Base-by-base conservation (phyloP, 2,888 invertebrate species). In the Oligia fasciuncula region DNA sequence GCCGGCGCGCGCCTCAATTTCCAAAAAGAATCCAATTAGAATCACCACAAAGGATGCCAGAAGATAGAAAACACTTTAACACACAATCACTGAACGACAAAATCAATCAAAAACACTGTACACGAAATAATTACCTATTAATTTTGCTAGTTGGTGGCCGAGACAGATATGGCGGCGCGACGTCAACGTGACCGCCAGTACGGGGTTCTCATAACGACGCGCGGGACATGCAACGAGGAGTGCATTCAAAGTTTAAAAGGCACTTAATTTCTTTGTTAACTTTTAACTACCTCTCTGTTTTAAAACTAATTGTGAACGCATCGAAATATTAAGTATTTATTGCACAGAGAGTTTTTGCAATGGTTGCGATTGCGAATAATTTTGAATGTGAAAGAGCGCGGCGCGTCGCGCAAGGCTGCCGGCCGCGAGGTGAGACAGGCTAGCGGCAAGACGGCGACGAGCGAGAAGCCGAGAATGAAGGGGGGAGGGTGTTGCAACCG, bases 181-280 rank as follows among this genome's bases (percentile, higher is more conserved):
- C 97, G 97, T 97, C 97, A 97, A 97, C 97, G 97, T 97, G 97
- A 97, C 97, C 97, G 97, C 97, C 97, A 96, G 96, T 97, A 97
- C 97, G 98, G 98, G 98, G 98, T 98, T 97, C 97, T 97, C 98
- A 97, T 88, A 97, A 97, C 97, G 97, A 98, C 98, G 98, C 98
- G 98, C 97, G 97, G 97, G 97, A 96, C 94, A 95, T 97, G 97
- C 97, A 97, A 97, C 97, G 97, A 97, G 97, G 97, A 97, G 97
- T 97, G 97, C 97, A 97, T 97, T 96, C 96, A 96, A 97, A 96
- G 94, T 96, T 94, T 94, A 91, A 95, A 95, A 96, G 94, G 94
- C 94, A 95, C 95, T 93, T 92, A 93, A 93, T 93, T 94, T 95
- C 88, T 92, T 91, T 92, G 85, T 90, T 92, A 93, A 88, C 90